Conservation (phyloP, 2,888 invertebrate genomes). For the Julus scandinavius region DNA sequence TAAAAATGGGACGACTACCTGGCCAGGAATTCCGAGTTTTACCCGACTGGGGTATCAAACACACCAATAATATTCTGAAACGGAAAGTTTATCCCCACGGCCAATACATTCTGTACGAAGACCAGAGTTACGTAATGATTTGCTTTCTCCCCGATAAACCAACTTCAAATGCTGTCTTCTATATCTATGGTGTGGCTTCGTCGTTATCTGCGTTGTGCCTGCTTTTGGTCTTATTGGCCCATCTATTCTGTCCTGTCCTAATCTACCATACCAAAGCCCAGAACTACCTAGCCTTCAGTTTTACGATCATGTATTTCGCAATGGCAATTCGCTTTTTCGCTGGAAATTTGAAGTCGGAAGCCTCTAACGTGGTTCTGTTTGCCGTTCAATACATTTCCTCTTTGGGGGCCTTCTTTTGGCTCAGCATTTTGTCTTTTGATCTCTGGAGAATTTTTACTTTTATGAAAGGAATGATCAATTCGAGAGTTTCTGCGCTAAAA, state of each 20-base stretch:
- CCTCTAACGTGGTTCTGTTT: background rate
- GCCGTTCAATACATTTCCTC: constrained; percentile 24
- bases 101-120: background rate
- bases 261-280: constrained; percentile 49
- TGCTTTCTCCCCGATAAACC: background rate
- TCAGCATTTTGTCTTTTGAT: constrained; percentile 52
- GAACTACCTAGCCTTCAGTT: constrained; percentile 12
- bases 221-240: constrained; percentile 9
- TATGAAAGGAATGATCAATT: background rate
- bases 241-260: constrained; percentile 37
- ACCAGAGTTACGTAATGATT: background rate
- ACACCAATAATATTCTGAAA: background rate
- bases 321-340: background rate
- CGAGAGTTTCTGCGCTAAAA: background rate
- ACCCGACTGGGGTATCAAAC: background rate
- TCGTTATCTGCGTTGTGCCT: constrained; percentile 33
- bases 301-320: constrained; percentile 30
- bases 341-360: background rate
- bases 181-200: background rate
- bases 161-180: background rate
- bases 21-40: background rate
- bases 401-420: constrained; percentile 53
- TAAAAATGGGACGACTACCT: background rate
- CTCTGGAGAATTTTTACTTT: constrained; percentile 48
- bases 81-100: background rate